Base-by-base conservation (phyloP, 2,888 invertebrate genomes). In the Beris chalybata region DNA sequence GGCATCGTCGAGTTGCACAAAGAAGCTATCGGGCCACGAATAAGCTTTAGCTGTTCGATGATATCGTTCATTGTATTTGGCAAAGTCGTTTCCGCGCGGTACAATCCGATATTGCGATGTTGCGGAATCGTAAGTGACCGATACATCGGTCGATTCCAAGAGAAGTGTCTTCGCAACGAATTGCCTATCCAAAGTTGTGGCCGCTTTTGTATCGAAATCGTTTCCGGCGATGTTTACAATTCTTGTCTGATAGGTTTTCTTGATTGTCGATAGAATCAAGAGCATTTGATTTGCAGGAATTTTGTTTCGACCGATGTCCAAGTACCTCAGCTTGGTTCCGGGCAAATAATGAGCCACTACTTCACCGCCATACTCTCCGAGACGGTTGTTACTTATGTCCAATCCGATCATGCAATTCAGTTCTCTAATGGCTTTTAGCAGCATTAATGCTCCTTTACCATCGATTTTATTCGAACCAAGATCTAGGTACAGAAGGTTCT, bases 291-390 rank as follows among this genome's bases (percentile, higher is more conserved):
- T 67, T 0, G 72, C 67, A 1, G 70, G 71, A 47, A 81, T 80
- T 0, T 69, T 56, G 69, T 80, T 80, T 57, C 74, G 64, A 1
- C 73, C 71, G 4, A 80, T 70, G 58, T 76, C 72, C 15, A 80
- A 58, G n/a, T 72, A 68, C 47, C 72, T 69, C 22, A 79, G 69
- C 65, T 69, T 70, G 0, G 73, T 72, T 15, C 13, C 44, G 1
- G 69, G 57, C 32, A 73, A 44, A 43, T 74, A 74, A 45, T 73
- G 74, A 11, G 78, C 75, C 29, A 80, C 71, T 54, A 74, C 71
- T n/a, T 74, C 73, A 12, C 78, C 80, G 29, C 80, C 81, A 65
- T 75, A 74, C 0, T 71, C 65, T 0, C 78, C 76, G 61, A 80
- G 69, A 4, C 71, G 56, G 52, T 79, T 79, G 45, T 73, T 64